Conservation (phyloP, 2,888 invertebrate species). For the Erebia aethiops region DNA sequence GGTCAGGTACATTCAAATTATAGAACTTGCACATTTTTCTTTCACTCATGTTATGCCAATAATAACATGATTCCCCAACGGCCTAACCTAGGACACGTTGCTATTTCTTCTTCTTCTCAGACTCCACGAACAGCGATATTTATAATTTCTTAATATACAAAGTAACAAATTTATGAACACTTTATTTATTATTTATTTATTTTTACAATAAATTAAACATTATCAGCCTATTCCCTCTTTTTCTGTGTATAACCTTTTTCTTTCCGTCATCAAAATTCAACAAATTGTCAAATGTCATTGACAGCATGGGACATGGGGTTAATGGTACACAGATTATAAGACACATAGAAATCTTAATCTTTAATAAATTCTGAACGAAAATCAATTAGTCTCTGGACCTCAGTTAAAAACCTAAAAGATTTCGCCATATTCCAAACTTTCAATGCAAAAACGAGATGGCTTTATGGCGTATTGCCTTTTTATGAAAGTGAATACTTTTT, state of each 20-base stretch:
- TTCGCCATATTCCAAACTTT: no score
- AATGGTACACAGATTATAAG: constrained; percentile 17
- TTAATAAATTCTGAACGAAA: constrained; percentile 5
- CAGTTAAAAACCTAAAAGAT: no score
- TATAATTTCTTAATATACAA: constrained; percentile 31
- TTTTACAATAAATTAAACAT: constrained; percentile 58
- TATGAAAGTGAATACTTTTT: no score
- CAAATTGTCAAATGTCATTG: constrained; percentile 79
- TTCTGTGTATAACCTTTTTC: constrained; percentile 80
- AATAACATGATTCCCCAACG: constrained; percentile 81
- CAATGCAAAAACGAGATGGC: no score
- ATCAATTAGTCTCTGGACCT: not conserved
- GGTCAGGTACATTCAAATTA: constrained; percentile 81
- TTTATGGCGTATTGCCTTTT: no score
- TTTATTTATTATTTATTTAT: constrained; percentile 42
- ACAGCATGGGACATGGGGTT: constrained; percentile 59
- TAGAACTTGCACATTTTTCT: constrained; percentile 83
- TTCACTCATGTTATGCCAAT: constrained; percentile 81
- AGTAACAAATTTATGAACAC: constrained; percentile 34
- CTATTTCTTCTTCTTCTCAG: constrained; percentile 59
- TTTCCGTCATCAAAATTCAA: constrained; percentile 82
- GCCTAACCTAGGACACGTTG: constrained; percentile 82
- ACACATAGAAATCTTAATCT: not conserved
- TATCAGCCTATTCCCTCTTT: constrained; percentile 77
- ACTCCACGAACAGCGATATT: constrained; percentile 52